Base-by-base conservation (phyloP, 2,888 invertebrate species). In the Brenthis hecate region DNA sequence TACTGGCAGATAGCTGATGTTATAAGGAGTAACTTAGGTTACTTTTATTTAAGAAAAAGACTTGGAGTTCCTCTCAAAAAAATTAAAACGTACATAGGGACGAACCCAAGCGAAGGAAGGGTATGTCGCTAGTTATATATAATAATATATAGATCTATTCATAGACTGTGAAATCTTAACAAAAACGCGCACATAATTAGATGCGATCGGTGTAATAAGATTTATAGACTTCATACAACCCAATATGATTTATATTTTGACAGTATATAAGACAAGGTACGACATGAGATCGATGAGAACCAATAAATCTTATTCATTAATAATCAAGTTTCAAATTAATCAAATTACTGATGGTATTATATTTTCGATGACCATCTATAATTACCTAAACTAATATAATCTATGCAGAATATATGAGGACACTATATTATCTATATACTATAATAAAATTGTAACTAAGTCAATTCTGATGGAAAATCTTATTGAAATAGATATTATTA, bases 231-330 rank as follows among this genome's bases (percentile, higher is more conserved):
- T 32, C 32, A 62, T 6, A 54, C 19, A 62, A 43, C 14, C 53
- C 19, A 53, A 53, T 53, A 32, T 54, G 62, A 62, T 62, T 62
- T 54, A 62, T 53, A 62, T 62, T 62, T 62, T 62, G 61, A 62
- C 61, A 62, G 32, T 43, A 51, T 51, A 51, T 36, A 43, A 53
- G 61, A 53, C 61, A 43, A 43, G 36, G 13, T 51, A 36, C 36
- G 62, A 53, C 53, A 62, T 16, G 32, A 54, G 53, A 62, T 62
- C 53, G 56, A 51, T 43, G 51, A 50, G 28, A 47, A 13, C 60
- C 61, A 51, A 65, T 69, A 65, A 65, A 65, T 69, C 60, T 47
- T 19, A 23, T 65, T 65, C 61, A 56, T 43, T n/a, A 65, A 28
- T 51, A 54, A 62, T 62, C 32, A 43, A 54, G 13, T 36, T 53